Base-by-base conservation (phyloP, 2,888 invertebrate genomes). In the Drosophila demipolita region DNA sequence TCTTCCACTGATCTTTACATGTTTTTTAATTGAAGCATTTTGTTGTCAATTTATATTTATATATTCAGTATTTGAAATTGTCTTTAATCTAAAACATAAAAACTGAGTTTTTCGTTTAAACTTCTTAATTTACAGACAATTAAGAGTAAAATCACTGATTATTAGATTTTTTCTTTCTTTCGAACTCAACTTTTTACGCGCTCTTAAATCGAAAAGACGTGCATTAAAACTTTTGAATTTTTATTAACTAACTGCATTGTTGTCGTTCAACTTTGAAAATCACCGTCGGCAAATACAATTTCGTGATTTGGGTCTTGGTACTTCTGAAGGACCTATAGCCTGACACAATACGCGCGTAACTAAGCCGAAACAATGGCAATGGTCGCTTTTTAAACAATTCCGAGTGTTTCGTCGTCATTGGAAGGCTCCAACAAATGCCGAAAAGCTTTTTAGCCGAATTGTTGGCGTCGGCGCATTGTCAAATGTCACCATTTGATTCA, bases 291-390 rank as follows among this genome's bases (percentile, higher is more conserved):
- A 38, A 11, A 60, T 33, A 35, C 11, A n/a, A 26, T 12, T 53
- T 26, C 8, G 20, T 15, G 15, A 20, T n/a, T 57, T 38, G 12
- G 7, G 38, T 7, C 20, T 4, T 11, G 20, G 7, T 33, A 20
- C 5, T 29, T 15, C n/a, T 11, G 11, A 15, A 63, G 74, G 57
- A 45, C 60, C 36, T 73, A 45, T 50, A 26, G 58, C 62, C 77
- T 59, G 70, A 72, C 89, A 87, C 82, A 78, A 71, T 73, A 57
- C 75, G 78, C 78, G 77, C 67, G 80, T 62, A 89, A 90, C 90
- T 87, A 80, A 87, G 82, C 62, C 78, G 74, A 69, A 68, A 76
- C 84, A 87, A 75, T 71, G 84, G 71, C 45, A 29, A 49, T 33
- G 59, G 42, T 64, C 71, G 68, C 71, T 58, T 90, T 87, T 63